Evolutionary conservation across 2,797 vertebrate species (phyloP).

Genomic region (Micromesistius poutassou): DNA sequence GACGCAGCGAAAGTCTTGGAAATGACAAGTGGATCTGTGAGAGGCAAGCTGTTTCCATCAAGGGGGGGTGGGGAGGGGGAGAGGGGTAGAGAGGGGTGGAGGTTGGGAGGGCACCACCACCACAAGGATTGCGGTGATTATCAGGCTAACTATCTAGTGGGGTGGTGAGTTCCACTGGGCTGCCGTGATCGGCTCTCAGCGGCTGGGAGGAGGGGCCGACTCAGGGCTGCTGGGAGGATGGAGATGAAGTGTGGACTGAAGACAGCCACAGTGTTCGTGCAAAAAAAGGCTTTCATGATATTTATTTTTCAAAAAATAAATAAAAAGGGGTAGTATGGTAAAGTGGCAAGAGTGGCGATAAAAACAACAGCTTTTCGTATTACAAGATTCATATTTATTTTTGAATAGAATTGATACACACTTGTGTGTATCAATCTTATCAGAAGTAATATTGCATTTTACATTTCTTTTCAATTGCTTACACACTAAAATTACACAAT

Average conservation of each 20-base stretch:
- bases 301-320: neutral
- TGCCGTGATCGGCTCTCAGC: conserved; percentile 30
- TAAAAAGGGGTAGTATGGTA: neutral
- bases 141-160: conserved; percentile 35
- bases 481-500: too few relatives aligned
- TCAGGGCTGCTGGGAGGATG: neutral
- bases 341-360: neutral
- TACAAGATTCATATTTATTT: neutral
- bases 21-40: neutral
- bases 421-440: neutral
- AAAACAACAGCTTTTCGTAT: neutral
- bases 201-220: conserved; percentile 22
- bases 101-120: neutral
- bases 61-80: neutral
- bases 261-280: neutral
- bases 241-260: neutral
- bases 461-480: neutral
- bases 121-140: conserved; percentile 12
- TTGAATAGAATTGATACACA: neutral
- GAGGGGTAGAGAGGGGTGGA: neutral
- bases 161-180: conserved; percentile 23
- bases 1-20: neutral
- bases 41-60: neutral
- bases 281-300: neutral
- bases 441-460: neutral